Percentiles rank a stretch among this genome's conserved stretches.
These are phyloP conservation scores for Psilanteris sp. DNA, from an alignment of 1,140 invertebrate genomes.

Conservation along the genomic window DNA sequence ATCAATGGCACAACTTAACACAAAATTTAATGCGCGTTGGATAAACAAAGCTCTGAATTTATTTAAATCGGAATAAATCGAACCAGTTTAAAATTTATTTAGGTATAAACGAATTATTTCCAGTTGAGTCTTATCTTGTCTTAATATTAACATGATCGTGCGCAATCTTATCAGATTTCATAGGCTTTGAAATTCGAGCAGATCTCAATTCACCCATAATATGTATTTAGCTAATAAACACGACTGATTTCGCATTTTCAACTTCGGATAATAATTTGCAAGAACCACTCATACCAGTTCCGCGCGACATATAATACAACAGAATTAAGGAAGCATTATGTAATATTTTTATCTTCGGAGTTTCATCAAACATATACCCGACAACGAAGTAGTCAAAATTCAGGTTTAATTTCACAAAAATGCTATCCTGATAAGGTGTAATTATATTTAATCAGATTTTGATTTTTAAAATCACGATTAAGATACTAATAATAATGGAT, in stretches of 20 bases:
- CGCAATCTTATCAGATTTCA: slow-evolving; percentile 48
- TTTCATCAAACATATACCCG: slow-evolving; percentile 16
- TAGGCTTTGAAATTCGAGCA: slow-evolving; percentile 29
- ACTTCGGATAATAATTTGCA: background rate
- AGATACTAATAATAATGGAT: slow-evolving; percentile 21
- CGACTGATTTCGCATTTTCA: slow-evolving; percentile 17
- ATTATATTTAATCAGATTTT: slow-evolving; percentile 47
- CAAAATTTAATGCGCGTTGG: no score
- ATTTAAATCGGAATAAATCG: slow-evolving; percentile 1
- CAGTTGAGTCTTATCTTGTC: slow-evolving; percentile 26
- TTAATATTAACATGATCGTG: slow-evolving; percentile 39
- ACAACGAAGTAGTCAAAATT: slow-evolving; percentile 16
- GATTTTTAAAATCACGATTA: slow-evolving; percentile 14
- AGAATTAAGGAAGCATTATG: slow-evolving; percentile 7
- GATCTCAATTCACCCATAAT: slow-evolving; percentile 10
- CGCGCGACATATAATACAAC: background rate
- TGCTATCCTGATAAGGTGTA: slow-evolving; percentile 19
- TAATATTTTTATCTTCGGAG: slow-evolving; percentile 17
- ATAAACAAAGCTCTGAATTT: no score
- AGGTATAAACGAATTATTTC: slow-evolving; percentile 17
- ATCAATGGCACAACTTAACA: no score
- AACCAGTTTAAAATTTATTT: slow-evolving; percentile 5
- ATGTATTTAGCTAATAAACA: slow-evolving; percentile 7
- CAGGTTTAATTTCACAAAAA: slow-evolving; percentile 13
- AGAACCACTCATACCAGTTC: background rate